Percentiles rank a stretch among this genome's conserved stretches.
These are phyloP conservation scores for Amblyraja radiata DNA, from an alignment of 2,797 vertebrate species.

Conservation along the genomic window DNA sequence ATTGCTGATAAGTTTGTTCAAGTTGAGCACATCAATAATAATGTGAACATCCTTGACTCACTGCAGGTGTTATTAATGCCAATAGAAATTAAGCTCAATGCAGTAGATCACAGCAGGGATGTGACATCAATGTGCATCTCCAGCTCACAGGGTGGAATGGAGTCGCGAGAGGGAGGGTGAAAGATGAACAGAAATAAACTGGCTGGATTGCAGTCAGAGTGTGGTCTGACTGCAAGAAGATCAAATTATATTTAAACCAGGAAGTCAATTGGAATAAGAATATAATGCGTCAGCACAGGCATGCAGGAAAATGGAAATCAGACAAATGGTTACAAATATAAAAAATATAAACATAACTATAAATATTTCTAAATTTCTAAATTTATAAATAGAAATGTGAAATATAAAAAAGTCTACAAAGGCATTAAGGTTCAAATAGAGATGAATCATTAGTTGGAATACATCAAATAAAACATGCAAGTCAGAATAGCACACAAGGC, in stretches of 20 bases:
- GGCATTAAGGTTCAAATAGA: not conserved
- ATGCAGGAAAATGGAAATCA: not conserved
- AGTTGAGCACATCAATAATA: not conserved
- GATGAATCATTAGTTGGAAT: not conserved
- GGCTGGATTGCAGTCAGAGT: not conserved
- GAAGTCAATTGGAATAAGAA: not conserved
- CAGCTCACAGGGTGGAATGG: not conserved
- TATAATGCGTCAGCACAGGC: not conserved
- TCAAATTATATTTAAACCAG: not conserved
- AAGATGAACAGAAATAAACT: not conserved
- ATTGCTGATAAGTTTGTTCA: constrained; percentile 11
- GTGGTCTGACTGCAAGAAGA: not conserved
- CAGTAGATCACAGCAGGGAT: not conserved
- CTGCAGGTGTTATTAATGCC: constrained; percentile 25
- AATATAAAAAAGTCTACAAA: not conserved
- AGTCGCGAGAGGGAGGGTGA: not conserved
- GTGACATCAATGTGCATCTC: not conserved
- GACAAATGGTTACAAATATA: not conserved
- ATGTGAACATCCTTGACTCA: constrained; percentile 20
- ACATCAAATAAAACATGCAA: not conserved
- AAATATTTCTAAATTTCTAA: no score
- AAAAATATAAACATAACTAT: no score
- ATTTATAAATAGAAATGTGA: no score
- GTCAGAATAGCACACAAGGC: not conserved
- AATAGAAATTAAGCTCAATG: not conserved